Evolutionary conservation across 2,797 vertebrate genomes (phyloP).

Genomic region (Carapus acus): DNA sequence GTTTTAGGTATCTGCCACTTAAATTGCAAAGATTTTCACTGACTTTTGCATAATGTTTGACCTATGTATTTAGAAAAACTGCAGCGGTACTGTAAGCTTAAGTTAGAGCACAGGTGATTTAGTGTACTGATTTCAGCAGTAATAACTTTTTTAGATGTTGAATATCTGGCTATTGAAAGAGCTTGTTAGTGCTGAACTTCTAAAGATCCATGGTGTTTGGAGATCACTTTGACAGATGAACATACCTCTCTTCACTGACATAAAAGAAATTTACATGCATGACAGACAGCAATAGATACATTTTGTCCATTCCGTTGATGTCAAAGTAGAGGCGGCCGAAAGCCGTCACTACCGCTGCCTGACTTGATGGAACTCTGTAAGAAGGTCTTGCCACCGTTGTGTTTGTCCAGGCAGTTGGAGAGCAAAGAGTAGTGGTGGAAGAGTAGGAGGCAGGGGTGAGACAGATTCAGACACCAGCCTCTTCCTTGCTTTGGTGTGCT

Average conservation of each 20-base stretch:
- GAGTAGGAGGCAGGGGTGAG: not conserved
- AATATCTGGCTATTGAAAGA: no score
- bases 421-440: slow-evolving; percentile 3
- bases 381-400: slow-evolving; percentile 3
- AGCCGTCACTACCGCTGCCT: slow-evolving; percentile 26
- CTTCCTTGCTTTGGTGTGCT: slow-evolving; percentile 48
- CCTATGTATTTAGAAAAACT: no score
- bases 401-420: slow-evolving; percentile 22
- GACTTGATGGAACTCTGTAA: slow-evolving; percentile 16
- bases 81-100: no score
- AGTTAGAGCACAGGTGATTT: no score
- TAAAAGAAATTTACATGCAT: slow-evolving; percentile 67
- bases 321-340: slow-evolving; percentile 26
- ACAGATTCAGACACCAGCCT: slow-evolving; percentile 31
- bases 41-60: no score
- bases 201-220: not conserved
- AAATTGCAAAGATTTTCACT: no score
- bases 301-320: slow-evolving; percentile 36
- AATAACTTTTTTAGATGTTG: no score
- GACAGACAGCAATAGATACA: slow-evolving; percentile 63
- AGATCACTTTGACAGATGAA: slow-evolving; percentile 21
- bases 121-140: no score
- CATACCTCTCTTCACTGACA: slow-evolving; percentile 25
- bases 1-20: no score
- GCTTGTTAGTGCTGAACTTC: no score